phyloP scores from a whole-genome alignment of 1,140 invertebrate species.

The Adelges cooleyi region DNA sequence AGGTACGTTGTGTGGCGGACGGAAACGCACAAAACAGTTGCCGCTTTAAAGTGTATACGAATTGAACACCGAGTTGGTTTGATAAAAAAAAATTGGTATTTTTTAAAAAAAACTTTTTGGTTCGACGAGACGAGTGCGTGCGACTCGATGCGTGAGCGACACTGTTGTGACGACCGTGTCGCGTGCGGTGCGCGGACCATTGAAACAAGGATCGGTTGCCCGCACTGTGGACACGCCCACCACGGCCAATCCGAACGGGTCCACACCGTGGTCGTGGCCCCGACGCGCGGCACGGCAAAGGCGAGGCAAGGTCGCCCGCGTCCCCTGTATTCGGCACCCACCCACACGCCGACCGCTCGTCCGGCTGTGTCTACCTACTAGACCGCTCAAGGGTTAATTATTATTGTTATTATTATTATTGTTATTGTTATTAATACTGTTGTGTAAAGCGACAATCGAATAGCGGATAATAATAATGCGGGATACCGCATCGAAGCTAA shows the following conservation, averaged over 20 bases:
- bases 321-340: neutral
- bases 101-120: no score
- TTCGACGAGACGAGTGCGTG: neutral
- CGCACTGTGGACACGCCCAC: neutral
- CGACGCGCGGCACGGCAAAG: neutral
- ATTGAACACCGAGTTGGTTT: no score
- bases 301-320: neutral
- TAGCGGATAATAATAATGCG: no score
- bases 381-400: no score
- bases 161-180: neutral
- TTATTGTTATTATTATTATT: neutral
- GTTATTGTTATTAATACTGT: neutral
- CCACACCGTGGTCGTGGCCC: neutral
- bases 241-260: neutral
- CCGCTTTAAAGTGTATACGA: neutral
- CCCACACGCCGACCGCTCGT: no score
- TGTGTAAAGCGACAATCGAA: no score
- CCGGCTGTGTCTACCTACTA: no score
- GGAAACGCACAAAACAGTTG: neutral
- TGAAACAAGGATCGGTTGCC: constrained; percentile 14
- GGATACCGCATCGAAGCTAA: no score
- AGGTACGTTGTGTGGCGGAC: neutral
- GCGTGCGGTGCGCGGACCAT: neutral
- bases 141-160: neutral
- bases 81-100: no score